phyloP scores from a whole-genome alignment of 64 coral and sea anemone genomes.

The Exaiptasia diaphana region DNA sequence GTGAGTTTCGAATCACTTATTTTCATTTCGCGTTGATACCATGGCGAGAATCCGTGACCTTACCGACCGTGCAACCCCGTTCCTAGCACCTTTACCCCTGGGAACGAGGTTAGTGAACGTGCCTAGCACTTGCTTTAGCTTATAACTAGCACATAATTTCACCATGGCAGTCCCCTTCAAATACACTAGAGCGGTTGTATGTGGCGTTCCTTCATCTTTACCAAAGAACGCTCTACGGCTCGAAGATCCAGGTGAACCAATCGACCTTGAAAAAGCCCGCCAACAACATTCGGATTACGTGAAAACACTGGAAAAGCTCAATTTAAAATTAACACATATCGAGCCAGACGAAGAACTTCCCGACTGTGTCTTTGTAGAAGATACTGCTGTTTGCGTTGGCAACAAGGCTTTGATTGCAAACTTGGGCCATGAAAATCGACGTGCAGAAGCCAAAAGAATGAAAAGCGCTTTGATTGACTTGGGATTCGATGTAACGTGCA shows the following conservation, averaged over 20 bases:
- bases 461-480: conserved; percentile 32
- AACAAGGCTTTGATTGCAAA: conserved; percentile 49
- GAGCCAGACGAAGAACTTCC: conserved; percentile 65
- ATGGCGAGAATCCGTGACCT: too few relatives aligned
- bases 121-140: too few relatives aligned
- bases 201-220: conserved; percentile 63
- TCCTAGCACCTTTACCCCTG: too few relatives aligned
- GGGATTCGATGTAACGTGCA: conserved; percentile 64
- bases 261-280: conserved; percentile 55
- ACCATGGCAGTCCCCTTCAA: conserved; percentile 37
- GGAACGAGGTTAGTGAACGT: too few relatives aligned
- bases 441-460: conserved; percentile 62
- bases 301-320: conserved; percentile 67
- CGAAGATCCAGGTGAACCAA: conserved; percentile 4
- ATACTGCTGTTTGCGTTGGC: conserved; percentile 72
- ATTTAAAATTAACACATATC: conserved; percentile 65
- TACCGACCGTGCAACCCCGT: too few relatives aligned
- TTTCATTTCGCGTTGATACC: too few relatives aligned
- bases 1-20: too few relatives aligned
- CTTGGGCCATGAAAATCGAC: conserved; percentile 69
- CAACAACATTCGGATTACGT: conserved; percentile 58
- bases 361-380: conserved; percentile 98
- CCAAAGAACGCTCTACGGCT: conserved; percentile 60
- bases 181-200: conserved; percentile 76
- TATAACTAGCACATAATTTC: too few relatives aligned